phyloP scores from a whole-genome alignment of 2,797 vertebrate species.

The Pipistrellus pygmaeus region DNA sequence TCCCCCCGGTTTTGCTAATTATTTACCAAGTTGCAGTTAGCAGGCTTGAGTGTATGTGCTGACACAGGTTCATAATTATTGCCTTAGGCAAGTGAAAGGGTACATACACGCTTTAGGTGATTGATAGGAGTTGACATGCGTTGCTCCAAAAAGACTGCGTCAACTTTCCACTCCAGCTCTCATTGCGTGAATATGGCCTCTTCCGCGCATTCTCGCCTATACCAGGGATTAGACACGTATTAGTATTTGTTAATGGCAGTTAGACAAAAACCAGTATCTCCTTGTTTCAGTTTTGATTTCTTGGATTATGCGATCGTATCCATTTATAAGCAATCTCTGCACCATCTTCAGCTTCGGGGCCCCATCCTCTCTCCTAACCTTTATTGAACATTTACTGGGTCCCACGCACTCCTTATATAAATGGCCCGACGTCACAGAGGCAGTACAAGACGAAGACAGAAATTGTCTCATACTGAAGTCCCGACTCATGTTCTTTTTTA shows the following conservation, averaged over 20 bases:
- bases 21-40: background rate
- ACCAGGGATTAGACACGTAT: background rate
- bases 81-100: background rate
- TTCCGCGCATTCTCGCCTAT: background rate
- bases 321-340: background rate
- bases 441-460: background rate
- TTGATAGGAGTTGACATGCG: background rate
- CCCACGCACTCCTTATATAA: background rate
- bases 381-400: background rate
- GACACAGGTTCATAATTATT: background rate
- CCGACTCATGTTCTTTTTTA: background rate
- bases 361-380: background rate
- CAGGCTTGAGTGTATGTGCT: background rate
- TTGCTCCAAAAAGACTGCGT: background rate
- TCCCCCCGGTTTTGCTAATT: background rate
- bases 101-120: background rate
- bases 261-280: background rate
- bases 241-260: background rate
- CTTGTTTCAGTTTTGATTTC: slow-evolving; percentile 30
- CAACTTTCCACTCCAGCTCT: background rate
- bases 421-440: background rate
- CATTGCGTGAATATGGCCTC: background rate
- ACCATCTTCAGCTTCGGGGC: background rate
- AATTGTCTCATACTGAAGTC: background rate
- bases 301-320: background rate